These are phyloP conservation scores for Emys orbicularis DNA, from an alignment of 2,797 vertebrate genomes.

Conservation along the genomic window DNA sequence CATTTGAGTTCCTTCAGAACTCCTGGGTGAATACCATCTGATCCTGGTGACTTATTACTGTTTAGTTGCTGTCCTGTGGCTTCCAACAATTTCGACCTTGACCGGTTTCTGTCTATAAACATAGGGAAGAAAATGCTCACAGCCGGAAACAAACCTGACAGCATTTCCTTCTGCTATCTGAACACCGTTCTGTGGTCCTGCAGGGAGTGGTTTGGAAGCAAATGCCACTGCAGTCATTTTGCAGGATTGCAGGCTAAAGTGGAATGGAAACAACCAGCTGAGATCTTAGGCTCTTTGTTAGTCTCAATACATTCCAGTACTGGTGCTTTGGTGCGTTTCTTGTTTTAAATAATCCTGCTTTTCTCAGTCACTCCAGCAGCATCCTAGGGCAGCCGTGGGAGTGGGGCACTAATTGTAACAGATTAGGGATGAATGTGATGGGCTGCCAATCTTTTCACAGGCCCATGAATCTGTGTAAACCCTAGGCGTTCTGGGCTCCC, in stretches of 20 bases:
- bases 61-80: neutral
- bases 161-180: neutral
- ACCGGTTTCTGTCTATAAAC: neutral
- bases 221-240: neutral
- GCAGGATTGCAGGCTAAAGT: neutral
- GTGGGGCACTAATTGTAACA: neutral
- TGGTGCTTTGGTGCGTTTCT: too few species aligned
- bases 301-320: neutral
- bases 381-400: neutral
- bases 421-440: neutral
- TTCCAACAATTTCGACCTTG: neutral
- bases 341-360: neutral
- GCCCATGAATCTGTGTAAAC: too few species aligned
- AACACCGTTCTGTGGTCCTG: neutral
- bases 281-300: neutral
- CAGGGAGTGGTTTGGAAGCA: neutral
- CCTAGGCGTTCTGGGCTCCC: neutral
- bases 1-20: too few species aligned
- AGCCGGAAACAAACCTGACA: neutral
- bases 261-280: too few species aligned
- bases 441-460: neutral
- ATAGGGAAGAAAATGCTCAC: neutral
- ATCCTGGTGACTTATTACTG: too few species aligned
- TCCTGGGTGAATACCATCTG: too few species aligned
- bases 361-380: too few species aligned